Conservation (phyloP, 2,888 invertebrate species). For the Nemotelus pantherinus region DNA sequence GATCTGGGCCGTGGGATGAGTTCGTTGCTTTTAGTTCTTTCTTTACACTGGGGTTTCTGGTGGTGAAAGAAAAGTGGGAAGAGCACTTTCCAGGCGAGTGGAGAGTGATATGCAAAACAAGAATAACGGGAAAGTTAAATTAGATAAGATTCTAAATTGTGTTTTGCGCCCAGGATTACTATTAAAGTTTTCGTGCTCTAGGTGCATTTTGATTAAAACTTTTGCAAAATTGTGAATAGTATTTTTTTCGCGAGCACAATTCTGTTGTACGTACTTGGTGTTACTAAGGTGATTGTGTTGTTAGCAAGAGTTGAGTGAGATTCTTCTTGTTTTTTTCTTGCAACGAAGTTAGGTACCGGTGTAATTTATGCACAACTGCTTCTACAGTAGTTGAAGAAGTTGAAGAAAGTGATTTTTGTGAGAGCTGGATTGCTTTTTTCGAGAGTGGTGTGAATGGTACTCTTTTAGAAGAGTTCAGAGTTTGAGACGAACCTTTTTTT, state of each 20-base stretch:
- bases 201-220: constrained; percentile 28
- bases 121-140: constrained; percentile 3
- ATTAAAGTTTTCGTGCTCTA: neutral
- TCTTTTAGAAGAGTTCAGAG: too few relatives aligned
- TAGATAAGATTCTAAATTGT: constrained; percentile 27
- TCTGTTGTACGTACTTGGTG: too few relatives aligned
- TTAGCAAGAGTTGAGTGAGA: too few relatives aligned
- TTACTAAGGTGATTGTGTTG: too few relatives aligned
- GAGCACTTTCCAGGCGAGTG: neutral
- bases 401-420: too few relatives aligned
- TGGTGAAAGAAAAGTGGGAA: neutral
- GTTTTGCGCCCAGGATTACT: constrained; percentile 6
- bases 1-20: neutral
- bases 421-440: too few relatives aligned
- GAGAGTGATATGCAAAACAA: neutral
- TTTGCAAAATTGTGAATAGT: neutral
- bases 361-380: too few relatives aligned
- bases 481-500: too few relatives aligned
- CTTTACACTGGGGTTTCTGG: neutral
- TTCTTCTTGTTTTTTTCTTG: too few relatives aligned
- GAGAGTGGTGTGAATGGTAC: too few relatives aligned
- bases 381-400: too few relatives aligned
- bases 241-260: neutral
- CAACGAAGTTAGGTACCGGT: too few relatives aligned
- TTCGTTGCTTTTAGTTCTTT: neutral